These are phyloP conservation scores for Sarotherodon lohbergeri DNA, from an alignment of 2,113 vertebrate species.

Conservation along the genomic window DNA sequence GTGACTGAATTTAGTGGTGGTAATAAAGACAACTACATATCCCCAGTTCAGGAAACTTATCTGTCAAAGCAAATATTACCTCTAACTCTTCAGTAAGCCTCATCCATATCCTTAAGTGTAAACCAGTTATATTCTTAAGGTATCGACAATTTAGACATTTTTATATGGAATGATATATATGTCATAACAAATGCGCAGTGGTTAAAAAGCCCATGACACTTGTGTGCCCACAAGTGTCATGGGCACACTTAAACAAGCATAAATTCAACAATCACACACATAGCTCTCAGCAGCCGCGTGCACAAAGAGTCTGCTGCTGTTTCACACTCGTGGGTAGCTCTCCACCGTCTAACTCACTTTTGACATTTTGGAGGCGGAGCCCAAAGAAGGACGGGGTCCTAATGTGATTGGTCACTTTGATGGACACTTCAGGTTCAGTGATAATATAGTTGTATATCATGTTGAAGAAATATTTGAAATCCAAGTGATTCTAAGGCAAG, in stretches of 20 bases:
- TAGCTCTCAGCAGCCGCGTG: neutral
- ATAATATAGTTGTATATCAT: neutral
- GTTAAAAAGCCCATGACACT: too few species aligned
- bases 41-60: accelerated
- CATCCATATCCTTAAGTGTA: neutral
- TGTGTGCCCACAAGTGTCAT: too few species aligned
- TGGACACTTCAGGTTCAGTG: neutral
- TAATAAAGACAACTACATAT: neutral
- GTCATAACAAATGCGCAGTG: neutral
- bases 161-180: neutral
- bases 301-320: neutral
- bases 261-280: neutral
- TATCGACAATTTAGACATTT: neutral
- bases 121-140: neutral
- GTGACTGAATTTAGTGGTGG: neutral
- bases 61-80: neutral
- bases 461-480: neutral
- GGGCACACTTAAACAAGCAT: neutral
- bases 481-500: accelerated
- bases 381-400: neutral
- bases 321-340: neutral
- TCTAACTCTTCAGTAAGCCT: neutral
- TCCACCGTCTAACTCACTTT: neutral
- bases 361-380: neutral
- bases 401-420: neutral